Evolutionary conservation across 2,888 invertebrate genomes (phyloP).

Genomic region (Lithodes maja): DNA sequence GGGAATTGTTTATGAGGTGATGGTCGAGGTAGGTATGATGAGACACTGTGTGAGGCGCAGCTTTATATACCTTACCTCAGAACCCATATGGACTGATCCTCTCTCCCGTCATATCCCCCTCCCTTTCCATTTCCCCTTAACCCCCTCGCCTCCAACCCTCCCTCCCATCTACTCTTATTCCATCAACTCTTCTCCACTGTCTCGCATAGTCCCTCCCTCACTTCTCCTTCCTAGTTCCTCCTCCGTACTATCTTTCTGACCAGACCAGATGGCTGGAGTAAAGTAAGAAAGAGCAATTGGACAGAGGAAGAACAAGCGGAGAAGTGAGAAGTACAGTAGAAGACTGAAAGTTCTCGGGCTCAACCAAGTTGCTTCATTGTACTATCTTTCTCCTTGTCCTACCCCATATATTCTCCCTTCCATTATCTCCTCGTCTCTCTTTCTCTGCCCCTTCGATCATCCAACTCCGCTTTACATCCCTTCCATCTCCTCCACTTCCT

Average conservation of each 20-base stretch:
- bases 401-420: neutral
- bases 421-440: neutral
- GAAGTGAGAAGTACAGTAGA: no score
- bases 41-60: neutral
- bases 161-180: neutral
- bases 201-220: neutral
- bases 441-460: neutral
- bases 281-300: no score
- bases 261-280: no score
- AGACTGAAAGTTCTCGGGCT: no score
- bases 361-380: neutral
- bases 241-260: neutral
- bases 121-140: neutral
- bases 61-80: neutral
- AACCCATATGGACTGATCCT: neutral
- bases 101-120: neutral
- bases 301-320: no score
- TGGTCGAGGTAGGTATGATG: conserved; percentile 1
- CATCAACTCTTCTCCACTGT: neutral
- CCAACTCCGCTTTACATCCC: neutral
- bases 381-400: neutral
- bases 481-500: neutral
- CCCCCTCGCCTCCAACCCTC: neutral
- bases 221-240: neutral
- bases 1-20: neutral